Conservation (phyloP, 2,888 invertebrate genomes). For the Tortricodes alternella region DNA sequence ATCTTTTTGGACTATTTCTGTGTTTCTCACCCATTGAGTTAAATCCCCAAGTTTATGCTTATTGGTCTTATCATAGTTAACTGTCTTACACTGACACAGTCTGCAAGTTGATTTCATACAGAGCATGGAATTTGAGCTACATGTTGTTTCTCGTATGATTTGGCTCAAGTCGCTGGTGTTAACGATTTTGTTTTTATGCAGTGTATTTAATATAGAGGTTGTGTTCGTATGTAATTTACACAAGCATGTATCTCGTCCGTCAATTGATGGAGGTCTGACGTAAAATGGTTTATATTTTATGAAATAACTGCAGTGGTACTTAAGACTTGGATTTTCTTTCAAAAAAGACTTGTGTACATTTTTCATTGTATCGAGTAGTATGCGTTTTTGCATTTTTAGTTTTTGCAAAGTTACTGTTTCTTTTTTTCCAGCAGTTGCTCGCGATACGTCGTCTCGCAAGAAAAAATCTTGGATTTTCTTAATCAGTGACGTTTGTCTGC, state of each 20-base stretch:
- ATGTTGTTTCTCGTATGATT: not conserved
- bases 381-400: conserved; percentile 1
- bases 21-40: conserved; percentile 1
- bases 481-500: not conserved
- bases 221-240: conserved; percentile 2
- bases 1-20: conserved; percentile 3
- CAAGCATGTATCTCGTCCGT: not conserved
- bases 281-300: not conserved
- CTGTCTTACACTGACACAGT: not conserved
- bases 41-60: not conserved
- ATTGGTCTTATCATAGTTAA: not conserved
- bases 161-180: not conserved
- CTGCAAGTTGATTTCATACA: conserved; percentile 4
- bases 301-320: not conserved
- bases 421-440: conserved; percentile 1
- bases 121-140: not conserved
- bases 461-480: conserved; percentile 1
- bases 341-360: not conserved
- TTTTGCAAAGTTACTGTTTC: conserved; percentile 6
- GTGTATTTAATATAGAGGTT: not conserved
- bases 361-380: not conserved
- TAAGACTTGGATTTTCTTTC: conserved; percentile 6
- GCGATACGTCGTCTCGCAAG: not conserved
- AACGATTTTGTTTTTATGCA: not conserved
- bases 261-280: not conserved